A percentile compares a stretch with the other conserved stretches of the same genome.
Conservation (phyloP, 1,140 invertebrate species). For the Bombus confusus region DNA sequence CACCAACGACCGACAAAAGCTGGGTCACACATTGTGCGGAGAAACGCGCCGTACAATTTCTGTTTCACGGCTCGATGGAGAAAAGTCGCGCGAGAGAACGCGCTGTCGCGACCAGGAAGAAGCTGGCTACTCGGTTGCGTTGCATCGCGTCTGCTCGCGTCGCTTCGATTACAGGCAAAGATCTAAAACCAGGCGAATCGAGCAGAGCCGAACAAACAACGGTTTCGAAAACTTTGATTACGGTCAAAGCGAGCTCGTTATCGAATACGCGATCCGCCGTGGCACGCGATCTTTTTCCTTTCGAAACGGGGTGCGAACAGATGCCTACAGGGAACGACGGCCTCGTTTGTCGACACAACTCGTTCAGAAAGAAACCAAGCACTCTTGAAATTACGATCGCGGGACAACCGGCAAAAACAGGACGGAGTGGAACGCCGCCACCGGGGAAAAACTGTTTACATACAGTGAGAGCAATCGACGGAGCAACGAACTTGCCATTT, state of each 20-base stretch:
- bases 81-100: conserved; percentile 33
- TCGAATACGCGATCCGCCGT: conserved; percentile 3
- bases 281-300: neutral
- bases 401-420: neutral
- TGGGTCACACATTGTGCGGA: conserved; percentile 55
- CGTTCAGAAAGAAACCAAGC: conserved; percentile 13
- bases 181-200: conserved; percentile 26
- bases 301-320: neutral
- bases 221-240: conserved; percentile 42
- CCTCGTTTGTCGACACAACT: conserved; percentile 3
- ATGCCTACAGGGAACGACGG: neutral
- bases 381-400: conserved; percentile 40
- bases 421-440: neutral
- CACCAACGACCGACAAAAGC: conserved; percentile 56
- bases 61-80: conserved; percentile 42
- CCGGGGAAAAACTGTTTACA: conserved; percentile 19
- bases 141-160: too few species aligned
- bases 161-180: neutral
- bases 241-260: conserved; percentile 26
- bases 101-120: conserved; percentile 1
- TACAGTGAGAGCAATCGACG: conserved; percentile 7
- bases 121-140: neutral
- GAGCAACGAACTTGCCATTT: conserved; percentile 19
- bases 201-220: conserved; percentile 9
- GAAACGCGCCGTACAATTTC: conserved; percentile 33